These are phyloP conservation scores for Hemicordylus capensis DNA, from an alignment of 2,113 vertebrate genomes.

Conservation along the genomic window DNA sequence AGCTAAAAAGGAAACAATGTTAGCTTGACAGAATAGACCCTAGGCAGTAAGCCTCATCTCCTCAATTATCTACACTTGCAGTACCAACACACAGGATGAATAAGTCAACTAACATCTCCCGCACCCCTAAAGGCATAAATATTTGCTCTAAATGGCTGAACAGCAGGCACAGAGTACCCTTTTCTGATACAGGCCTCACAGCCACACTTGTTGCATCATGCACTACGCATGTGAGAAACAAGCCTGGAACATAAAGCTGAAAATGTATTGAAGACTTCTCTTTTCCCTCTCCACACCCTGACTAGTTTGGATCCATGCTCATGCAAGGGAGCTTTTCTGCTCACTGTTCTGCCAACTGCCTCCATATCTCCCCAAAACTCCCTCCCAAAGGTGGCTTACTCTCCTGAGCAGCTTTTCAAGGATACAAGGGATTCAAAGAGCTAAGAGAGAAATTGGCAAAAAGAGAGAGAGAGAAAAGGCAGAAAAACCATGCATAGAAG, in stretches of 20 bases:
- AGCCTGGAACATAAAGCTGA: background rate
- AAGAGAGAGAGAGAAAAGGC: too few species aligned
- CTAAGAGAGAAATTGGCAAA: background rate
- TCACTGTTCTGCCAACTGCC: background rate
- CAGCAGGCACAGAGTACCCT: background rate
- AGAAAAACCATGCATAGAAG: background rate
- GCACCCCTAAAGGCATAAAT: background rate
- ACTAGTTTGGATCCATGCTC: background rate
- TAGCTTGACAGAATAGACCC: background rate
- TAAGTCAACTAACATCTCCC: background rate
- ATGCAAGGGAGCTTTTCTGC: background rate
- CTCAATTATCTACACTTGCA: background rate
- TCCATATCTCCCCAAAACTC: background rate
- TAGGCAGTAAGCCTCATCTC: background rate
- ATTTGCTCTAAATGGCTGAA: background rate
- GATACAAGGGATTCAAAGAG: too few species aligned
- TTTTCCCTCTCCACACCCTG: background rate
- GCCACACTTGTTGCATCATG: background rate
- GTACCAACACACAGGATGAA: background rate
- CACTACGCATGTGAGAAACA: background rate
- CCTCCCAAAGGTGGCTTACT: too few species aligned
- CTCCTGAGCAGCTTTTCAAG: background rate
- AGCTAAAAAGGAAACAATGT: slow-evolving; percentile 4
- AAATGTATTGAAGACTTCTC: background rate
- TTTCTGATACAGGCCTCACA: background rate